Percentiles rank a stretch among this genome's conserved stretches.
Evolutionary conservation across 2,113 vertebrate genomes (phyloP).

Genomic region (Ciconia maguari): DNA sequence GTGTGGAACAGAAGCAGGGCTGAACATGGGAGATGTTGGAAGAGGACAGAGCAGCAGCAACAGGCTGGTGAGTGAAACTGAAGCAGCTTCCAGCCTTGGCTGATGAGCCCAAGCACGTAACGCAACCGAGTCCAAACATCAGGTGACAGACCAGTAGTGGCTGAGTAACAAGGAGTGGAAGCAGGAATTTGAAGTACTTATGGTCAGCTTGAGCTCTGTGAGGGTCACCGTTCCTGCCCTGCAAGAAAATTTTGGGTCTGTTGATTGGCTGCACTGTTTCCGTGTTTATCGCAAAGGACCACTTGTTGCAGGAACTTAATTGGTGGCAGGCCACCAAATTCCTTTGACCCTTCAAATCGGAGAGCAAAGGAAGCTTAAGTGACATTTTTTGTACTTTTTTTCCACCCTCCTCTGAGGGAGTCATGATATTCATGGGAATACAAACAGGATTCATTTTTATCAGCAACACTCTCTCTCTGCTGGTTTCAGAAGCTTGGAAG

Average conservation of each 20-base stretch:
- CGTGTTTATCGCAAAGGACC: background rate
- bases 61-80: background rate
- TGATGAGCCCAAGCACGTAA: background rate
- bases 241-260: background rate
- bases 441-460: background rate
- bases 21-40: background rate
- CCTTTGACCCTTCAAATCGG: background rate
- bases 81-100: background rate
- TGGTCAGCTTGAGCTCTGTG: background rate
- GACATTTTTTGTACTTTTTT: background rate
- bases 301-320: background rate
- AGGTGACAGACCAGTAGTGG: background rate
- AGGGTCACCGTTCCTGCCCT: background rate
- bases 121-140: fast-evolving
- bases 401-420: background rate
- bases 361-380: background rate
- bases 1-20: background rate
- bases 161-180: background rate
- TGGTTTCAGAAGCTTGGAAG: background rate
- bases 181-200: background rate
- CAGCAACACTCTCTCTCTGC: background rate
- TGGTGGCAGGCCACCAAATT: background rate
- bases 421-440: background rate
- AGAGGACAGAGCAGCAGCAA: background rate
- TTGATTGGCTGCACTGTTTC: background rate